These are phyloP conservation scores for Diadema setosum DNA, from an alignment of 35 echinoderm and acorn worm species.

Conservation along the genomic window DNA sequence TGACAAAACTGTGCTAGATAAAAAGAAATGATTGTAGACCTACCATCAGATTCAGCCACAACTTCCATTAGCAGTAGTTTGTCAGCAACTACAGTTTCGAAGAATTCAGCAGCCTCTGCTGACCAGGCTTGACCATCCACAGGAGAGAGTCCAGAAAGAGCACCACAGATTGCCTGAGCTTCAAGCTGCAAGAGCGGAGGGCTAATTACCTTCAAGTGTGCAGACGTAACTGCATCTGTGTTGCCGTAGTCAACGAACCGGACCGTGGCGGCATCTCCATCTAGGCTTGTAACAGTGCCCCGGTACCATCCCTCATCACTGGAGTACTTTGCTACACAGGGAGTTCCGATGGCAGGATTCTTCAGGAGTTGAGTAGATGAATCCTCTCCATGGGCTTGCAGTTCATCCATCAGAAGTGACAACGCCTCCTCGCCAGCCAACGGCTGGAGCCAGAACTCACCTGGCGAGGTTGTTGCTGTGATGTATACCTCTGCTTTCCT, in stretches of 20 bases:
- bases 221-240: slow-evolving; percentile 43
- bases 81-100: slow-evolving; percentile 32
- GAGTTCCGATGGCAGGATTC: slow-evolving; percentile 29
- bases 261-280: background rate
- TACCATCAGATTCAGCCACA: background rate
- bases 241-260: slow-evolving; percentile 86
- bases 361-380: background rate
- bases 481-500: slow-evolving; percentile 18
- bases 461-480: slow-evolving; percentile 13
- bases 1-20: too few species aligned
- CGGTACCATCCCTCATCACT: slow-evolving; percentile 84
- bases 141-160: background rate
- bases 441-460: slow-evolving; percentile 38
- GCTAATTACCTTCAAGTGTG: slow-evolving; percentile 38
- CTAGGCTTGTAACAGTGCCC: slow-evolving; percentile 33
- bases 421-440: slow-evolving; percentile 14
- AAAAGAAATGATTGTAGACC: too few species aligned
- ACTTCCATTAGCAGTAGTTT: slow-evolving; percentile 50
- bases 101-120: slow-evolving; percentile 36
- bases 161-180: background rate
- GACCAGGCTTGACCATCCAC: slow-evolving; percentile 2
- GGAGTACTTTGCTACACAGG: slow-evolving; percentile 72
- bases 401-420: slow-evolving; percentile 41
- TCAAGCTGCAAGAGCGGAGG: background rate
- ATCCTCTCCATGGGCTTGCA: slow-evolving; percentile 6